Percentiles rank a stretch among this genome's conserved stretches.
These are phyloP conservation scores for Lepidurus packardi DNA, from an alignment of 1,140 invertebrate species.

Conservation along the genomic window DNA sequence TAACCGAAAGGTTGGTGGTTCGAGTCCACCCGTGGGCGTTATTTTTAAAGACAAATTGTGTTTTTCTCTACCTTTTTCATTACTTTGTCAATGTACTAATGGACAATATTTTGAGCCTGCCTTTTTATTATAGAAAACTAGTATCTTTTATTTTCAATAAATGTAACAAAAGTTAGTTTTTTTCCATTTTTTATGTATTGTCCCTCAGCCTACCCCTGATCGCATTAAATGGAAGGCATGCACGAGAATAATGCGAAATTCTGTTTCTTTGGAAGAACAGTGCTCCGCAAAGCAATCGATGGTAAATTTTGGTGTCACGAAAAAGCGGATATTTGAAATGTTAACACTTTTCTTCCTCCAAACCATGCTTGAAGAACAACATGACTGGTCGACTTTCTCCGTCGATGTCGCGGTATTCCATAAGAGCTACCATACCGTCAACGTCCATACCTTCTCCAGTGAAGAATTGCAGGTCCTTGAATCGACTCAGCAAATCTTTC, in stretches of 20 bases:
- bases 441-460: conserved; percentile 87
- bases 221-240: conserved; percentile 2
- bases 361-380: conserved; percentile 93
- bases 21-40: conserved; percentile 72
- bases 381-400: conserved; percentile 73
- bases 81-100: not conserved
- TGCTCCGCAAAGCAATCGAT: conserved; percentile 21
- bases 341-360: conserved; percentile 91
- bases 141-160: not conserved
- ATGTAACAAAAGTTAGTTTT: not conserved
- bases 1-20: conserved; percentile 84
- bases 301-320: not conserved
- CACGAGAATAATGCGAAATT: not conserved
- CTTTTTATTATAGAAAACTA: not conserved
- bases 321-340: not conserved
- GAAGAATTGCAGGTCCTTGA: conserved; percentile 91
- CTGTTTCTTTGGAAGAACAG: not conserved
- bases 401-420: conserved; percentile 87
- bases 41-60: conserved; percentile 32
- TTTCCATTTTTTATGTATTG: not conserved
- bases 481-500: conserved; percentile 84
- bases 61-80: not conserved
- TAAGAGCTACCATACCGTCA: conserved; percentile 85
- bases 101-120: too few species aligned
- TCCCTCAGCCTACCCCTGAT: not conserved